These are phyloP conservation scores for Troglohyphantes excavatus DNA, from an alignment of 2,888 invertebrate species.

Conservation along the genomic window DNA sequence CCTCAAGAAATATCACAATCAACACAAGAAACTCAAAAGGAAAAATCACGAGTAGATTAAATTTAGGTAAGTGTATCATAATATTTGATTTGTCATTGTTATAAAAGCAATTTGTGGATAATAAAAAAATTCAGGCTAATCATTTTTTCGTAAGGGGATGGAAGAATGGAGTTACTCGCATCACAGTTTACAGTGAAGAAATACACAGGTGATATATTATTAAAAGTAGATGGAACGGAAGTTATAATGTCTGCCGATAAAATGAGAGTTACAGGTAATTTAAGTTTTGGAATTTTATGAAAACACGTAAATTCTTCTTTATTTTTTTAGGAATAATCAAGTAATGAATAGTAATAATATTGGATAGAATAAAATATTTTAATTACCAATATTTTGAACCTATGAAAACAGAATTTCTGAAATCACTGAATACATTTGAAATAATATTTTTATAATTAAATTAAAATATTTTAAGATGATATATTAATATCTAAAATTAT, in stretches of 20 bases:
- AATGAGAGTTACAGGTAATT: constrained; percentile 69
- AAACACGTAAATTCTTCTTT: no score
- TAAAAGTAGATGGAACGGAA: constrained; percentile 53
- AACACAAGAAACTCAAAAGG: constrained; percentile 82
- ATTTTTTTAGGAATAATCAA: no score
- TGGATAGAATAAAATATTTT: no score
- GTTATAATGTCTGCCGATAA: constrained; percentile 61
- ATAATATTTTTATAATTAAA: no score
- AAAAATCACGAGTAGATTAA: constrained; percentile 81
- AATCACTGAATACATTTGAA: no score
- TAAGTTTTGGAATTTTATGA: no score
- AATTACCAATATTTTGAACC: no score
- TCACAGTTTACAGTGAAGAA: constrained; percentile 73
- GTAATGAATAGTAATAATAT: no score
- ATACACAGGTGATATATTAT: constrained; percentile 56
- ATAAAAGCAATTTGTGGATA: background rate
- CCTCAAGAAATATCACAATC: constrained; percentile 83
- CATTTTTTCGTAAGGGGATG: constrained; percentile 41
- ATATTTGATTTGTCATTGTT: background rate
- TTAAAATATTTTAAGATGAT: no score
- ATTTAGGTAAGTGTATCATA: constrained; percentile 81
- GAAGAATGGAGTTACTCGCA: constrained; percentile 62
- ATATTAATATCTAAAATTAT: no score
- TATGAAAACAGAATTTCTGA: no score
- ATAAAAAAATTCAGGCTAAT: background rate